Conservation (phyloP, 2,888 invertebrate species). For the Autographa gamma region DNA sequence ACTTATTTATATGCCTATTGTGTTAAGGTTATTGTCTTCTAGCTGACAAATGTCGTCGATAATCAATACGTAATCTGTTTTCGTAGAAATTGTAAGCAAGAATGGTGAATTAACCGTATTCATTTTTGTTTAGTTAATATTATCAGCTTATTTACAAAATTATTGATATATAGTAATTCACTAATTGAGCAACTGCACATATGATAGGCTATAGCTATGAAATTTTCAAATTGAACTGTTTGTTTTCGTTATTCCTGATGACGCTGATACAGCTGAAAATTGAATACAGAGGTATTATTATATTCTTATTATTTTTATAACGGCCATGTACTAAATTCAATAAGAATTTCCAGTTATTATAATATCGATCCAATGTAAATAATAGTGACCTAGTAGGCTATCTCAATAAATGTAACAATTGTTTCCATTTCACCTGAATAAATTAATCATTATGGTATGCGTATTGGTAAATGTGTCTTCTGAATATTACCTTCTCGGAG, state of each 20-base stretch:
- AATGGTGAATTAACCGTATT: not conserved
- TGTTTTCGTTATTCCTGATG: too few relatives aligned
- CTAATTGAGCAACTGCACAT: too few relatives aligned
- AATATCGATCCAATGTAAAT: not conserved
- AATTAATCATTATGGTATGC: not conserved
- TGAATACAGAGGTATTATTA: too few relatives aligned
- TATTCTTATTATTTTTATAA: too few relatives aligned
- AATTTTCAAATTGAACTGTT: too few relatives aligned
- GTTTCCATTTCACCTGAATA: conserved; percentile 2
- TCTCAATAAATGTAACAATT: not conserved
- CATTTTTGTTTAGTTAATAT: not conserved
- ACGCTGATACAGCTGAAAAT: too few relatives aligned
- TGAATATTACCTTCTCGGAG: not conserved
- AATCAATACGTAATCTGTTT: not conserved
- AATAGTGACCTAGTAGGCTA: not conserved
- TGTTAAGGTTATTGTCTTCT: not conserved
- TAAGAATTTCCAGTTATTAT: not conserved
- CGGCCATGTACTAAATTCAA: not conserved
- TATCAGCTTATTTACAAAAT: too few relatives aligned
- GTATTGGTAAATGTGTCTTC: not conserved
- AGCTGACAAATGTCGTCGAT: not conserved
- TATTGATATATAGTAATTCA: too few relatives aligned
- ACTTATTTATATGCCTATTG: conserved; percentile 11
- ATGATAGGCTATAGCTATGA: too few relatives aligned
- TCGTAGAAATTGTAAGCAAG: not conserved